Evolutionary conservation across 2,888 invertebrate genomes (phyloP).

Genomic region (Sarcophaga caerulescens): DNA sequence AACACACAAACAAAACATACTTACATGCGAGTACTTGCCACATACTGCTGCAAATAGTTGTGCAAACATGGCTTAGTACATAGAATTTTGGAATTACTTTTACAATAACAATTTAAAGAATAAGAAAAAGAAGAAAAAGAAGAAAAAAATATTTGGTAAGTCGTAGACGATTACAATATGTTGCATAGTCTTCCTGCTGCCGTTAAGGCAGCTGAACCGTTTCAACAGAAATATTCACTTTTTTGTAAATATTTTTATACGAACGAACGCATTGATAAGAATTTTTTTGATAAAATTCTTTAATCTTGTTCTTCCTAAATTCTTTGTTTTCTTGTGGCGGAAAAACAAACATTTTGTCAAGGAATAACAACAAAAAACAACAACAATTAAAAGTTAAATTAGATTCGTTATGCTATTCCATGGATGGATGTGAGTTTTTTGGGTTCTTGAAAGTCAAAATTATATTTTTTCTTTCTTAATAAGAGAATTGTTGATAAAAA

Average conservation of each 20-base stretch:
- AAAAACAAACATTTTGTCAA: constrained; percentile 6
- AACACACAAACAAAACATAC: not conserved
- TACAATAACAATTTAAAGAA: constrained; percentile 1
- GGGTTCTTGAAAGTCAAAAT: constrained; percentile 34
- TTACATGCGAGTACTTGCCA: constrained; percentile 23
- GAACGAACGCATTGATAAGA: constrained; percentile 43
- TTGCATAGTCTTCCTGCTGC: constrained; percentile 35
- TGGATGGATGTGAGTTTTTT: not conserved
- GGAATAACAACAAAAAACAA: too few relatives aligned
- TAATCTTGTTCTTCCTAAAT: constrained; percentile 53
- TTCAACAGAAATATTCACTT: not conserved
- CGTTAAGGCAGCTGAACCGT: constrained; percentile 46
- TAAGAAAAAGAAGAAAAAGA: constrained; percentile 21
- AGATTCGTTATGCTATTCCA: not conserved
- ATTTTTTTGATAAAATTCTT: constrained; percentile 59
- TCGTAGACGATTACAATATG: constrained; percentile 54
- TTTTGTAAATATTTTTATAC: constrained; percentile 13
- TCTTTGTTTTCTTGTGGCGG: not conserved
- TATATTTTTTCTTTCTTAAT: constrained; percentile 21
- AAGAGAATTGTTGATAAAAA: not conserved
- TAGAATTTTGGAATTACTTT: constrained; percentile 18
- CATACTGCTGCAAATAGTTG: constrained; percentile 34
- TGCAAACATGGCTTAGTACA: constrained; percentile 55
- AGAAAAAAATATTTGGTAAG: not conserved
- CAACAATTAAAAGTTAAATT: not conserved